Evolutionary conservation across 2,888 invertebrate species (phyloP).

Genomic region (Conomelus anceps): DNA sequence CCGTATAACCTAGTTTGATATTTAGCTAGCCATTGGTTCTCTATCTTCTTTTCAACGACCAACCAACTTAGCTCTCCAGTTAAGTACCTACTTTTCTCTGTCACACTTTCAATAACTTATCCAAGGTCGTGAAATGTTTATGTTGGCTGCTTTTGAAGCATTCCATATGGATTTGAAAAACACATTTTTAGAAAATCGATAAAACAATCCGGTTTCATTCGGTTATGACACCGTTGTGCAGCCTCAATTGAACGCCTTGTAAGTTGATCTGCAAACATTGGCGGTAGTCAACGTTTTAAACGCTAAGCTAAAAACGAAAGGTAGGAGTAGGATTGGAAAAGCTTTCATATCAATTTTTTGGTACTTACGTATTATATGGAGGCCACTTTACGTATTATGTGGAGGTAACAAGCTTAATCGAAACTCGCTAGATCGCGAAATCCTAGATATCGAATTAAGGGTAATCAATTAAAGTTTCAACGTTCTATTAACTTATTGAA

Average conservation of each 20-base stretch:
- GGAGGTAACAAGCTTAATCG: too few relatives aligned
- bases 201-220: neutral
- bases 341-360: too few relatives aligned
- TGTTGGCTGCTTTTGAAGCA: neutral
- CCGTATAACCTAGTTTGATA: neutral
- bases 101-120: neutral
- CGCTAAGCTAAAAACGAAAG: neutral
- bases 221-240: neutral
- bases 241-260: neutral
- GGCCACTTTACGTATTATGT: too few relatives aligned
- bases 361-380: too few relatives aligned
- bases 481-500: too few relatives aligned
- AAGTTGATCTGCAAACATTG: neutral
- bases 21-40: neutral
- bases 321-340: neutral
- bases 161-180: neutral
- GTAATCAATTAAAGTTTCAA: too few relatives aligned
- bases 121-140: neutral
- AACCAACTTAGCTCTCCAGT: neutral
- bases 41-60: neutral
- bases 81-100: neutral
- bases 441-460: too few relatives aligned
- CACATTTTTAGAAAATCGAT: neutral
- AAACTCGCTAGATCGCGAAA: too few relatives aligned
- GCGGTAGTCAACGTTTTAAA: neutral